Evolutionary conservation across 2,113 vertebrate genomes (phyloP).

Genomic region (Tychaedon coryphoeus): DNA sequence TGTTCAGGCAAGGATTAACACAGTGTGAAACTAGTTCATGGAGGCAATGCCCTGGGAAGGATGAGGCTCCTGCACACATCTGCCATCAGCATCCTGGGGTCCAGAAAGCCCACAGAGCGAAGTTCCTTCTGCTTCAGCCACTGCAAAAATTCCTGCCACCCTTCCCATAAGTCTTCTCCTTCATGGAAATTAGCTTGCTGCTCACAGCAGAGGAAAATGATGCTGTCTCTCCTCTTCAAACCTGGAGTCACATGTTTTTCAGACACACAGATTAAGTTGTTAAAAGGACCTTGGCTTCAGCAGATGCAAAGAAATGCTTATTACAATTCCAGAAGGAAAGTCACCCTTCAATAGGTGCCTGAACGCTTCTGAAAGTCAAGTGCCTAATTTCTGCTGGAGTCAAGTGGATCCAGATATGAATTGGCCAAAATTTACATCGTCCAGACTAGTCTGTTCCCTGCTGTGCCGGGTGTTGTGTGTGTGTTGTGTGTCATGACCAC

Average conservation of each 20-base stretch:
- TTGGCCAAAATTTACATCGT: neutral
- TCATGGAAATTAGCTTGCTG: neutral
- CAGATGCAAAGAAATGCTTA: neutral
- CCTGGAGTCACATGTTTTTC: neutral
- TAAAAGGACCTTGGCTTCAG: neutral
- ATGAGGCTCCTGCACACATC: accelerated
- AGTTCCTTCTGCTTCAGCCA: neutral
- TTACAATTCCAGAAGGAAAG: neutral
- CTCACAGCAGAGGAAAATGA: neutral
- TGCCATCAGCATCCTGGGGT: neutral
- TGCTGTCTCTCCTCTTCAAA: accelerated
- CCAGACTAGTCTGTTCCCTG: neutral
- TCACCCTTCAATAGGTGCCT: neutral
- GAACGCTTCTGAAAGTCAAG: neutral
- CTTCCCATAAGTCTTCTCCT: neutral
- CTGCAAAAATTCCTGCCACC: neutral
- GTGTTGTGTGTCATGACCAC: neutral
- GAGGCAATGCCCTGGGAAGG: neutral
- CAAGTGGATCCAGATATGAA: neutral
- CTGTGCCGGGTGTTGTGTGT: neutral
- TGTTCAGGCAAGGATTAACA: neutral
- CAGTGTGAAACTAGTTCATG: neutral
- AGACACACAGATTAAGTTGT: neutral
- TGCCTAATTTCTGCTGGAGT: neutral
- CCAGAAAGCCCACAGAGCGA: neutral